Base-by-base conservation (phyloP, 2,113 vertebrate species). In the Albula goreensis region DNA sequence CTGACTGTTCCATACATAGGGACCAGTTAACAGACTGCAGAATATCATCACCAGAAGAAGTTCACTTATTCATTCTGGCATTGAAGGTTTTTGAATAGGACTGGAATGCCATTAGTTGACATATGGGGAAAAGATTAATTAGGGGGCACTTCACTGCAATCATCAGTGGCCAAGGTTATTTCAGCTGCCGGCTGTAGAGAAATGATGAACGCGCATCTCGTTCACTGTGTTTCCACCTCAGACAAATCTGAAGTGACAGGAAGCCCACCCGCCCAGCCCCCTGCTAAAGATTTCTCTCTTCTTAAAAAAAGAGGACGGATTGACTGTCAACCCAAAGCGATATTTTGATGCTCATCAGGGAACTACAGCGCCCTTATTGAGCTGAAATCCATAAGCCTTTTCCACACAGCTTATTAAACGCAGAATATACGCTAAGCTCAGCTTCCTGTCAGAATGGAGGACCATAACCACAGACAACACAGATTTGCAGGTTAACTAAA, bases 181-280 rank as follows among this genome's bases (percentile, higher is more conserved):
- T 2, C 70, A 31, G 6, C 70, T 10, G 70, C 70, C 9, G 70
- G 70, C 70, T n/a, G 31, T n/a, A 31, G 70, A 31, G 70, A 74
- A 74, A 74, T 74, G 70, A 74, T 74, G 70, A 74, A 74, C 70
- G 22, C 70, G 9, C 70, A 56, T 31, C 9, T 31, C 9, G 22
- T n/a, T 74, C 70, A 25, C 70, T 10, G n/a, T 56, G 53, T 74
- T 31, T 74, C 70, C 70, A 31, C 70, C 70, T 9, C 70, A 74
- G n/a, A 74, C 70, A 74, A 31, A 74, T 74, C 11, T 74, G 70
- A 74, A 74, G n/a, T 74, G 70, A 74, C 70, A 74, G 70, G 31
- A 31, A 74, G n/a, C 70, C 63, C 19, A 3, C 63, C 63, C 22
- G 4, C 63, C 17, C 12, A 63, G 12, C 19, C 63, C 63, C 63